Percentiles rank a stretch among this genome's conserved stretches.
phyloP scores from a whole-genome alignment of 1,140 invertebrate genomes.

The Drosophila pallidifrons region DNA sequence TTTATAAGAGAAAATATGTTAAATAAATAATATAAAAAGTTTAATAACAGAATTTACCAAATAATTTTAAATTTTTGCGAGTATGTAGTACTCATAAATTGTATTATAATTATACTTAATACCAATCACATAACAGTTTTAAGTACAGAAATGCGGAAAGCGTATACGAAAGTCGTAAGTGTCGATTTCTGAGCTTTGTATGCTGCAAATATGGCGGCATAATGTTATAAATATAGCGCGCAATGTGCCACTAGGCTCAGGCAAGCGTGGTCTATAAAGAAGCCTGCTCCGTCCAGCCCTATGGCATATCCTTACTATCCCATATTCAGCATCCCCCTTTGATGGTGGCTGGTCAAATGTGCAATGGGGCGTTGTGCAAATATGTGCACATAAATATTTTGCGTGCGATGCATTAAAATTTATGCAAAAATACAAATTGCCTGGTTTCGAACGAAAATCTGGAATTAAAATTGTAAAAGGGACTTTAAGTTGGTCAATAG shows the following conservation, averaged over 20 bases:
- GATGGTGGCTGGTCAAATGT: slow-evolving; percentile 47
- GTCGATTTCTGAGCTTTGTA: not conserved
- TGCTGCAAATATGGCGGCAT: slow-evolving; percentile 11
- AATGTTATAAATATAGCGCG: slow-evolving; percentile 43
- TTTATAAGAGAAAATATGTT: no score
- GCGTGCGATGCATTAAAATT: slow-evolving; percentile 74
- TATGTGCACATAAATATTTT: slow-evolving; percentile 76
- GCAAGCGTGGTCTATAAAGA: slow-evolving; percentile 46
- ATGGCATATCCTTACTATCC: not conserved
- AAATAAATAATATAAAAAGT: no score
- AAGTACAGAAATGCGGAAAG: not conserved
- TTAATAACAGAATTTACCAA: no score
- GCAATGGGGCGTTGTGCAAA: slow-evolving; percentile 71
- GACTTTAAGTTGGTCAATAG: slow-evolving; percentile 57
- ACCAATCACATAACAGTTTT: not conserved
- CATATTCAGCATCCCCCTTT: not conserved
- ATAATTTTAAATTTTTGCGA: no score
- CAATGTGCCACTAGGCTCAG: slow-evolving; percentile 14
- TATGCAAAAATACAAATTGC: slow-evolving; percentile 68
- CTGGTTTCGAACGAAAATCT: slow-evolving; percentile 14
- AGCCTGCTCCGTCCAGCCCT: not conserved
- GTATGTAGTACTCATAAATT: no score
- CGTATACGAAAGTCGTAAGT: not conserved
- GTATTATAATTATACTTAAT: no score
- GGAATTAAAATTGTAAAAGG: slow-evolving; percentile 50